A percentile compares a stretch with the other conserved stretches of the same genome.
These are phyloP conservation scores for Nyctibius bracteatus DNA, from an alignment of 2,113 vertebrate species.

Conservation along the genomic window DNA sequence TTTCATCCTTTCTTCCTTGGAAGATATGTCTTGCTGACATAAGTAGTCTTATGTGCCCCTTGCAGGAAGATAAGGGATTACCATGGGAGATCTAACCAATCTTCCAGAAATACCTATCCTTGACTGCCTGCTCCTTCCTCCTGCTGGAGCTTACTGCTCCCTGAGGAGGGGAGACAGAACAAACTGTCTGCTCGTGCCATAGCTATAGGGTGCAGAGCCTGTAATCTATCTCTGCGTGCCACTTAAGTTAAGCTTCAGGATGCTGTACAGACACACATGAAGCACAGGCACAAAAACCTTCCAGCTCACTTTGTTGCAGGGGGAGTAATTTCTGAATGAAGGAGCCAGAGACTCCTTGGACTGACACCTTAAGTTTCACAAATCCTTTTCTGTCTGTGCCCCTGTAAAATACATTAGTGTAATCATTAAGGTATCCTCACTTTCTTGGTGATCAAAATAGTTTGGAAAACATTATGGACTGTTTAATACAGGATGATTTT, in stretches of 20 bases:
- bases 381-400: background rate
- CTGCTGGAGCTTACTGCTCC: background rate
- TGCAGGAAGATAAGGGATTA: background rate
- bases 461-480: background rate
- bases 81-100: background rate
- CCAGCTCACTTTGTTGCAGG: background rate
- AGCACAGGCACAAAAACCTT: background rate
- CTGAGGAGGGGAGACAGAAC: background rate
- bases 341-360: background rate
- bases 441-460: slow-evolving; percentile 5
- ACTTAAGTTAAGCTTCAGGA: background rate
- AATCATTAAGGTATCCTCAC: background rate
- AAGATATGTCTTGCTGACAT: background rate
- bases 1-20: background rate
- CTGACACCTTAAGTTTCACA: background rate
- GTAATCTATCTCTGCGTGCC: background rate
- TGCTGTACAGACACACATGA: background rate
- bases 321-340: background rate
- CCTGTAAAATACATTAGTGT: background rate
- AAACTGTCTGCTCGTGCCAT: background rate
- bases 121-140: background rate
- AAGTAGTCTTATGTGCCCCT: background rate
- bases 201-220: background rate
- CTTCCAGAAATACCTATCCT: background rate
- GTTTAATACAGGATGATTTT: slow-evolving; percentile 40